Evolutionary conservation across 2,888 invertebrate species (phyloP).

Genomic region (Plutella xylostella): DNA sequence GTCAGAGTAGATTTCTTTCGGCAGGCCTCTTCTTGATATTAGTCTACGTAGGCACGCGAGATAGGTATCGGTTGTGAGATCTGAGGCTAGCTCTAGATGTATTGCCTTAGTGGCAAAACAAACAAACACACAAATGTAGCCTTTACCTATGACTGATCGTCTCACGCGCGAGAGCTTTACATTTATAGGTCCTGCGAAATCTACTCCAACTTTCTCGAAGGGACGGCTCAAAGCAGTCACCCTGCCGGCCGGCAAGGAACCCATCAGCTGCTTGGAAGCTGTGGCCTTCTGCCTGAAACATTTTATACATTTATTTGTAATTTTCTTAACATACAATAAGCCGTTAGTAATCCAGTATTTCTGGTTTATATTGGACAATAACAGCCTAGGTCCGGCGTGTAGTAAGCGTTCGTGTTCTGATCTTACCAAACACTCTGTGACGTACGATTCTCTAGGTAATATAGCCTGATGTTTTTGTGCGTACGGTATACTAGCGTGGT

Average conservation of each 20-base stretch:
- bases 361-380: constrained; percentile 10
- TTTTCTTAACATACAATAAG: constrained; percentile 15
- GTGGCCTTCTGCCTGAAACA: constrained; percentile 18
- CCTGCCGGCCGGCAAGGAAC: constrained; percentile 13
- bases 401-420: constrained; percentile 10
- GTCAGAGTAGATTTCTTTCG: background rate
- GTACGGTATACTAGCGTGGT: background rate
- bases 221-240: constrained; percentile 9
- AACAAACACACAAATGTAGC: constrained; percentile 15
- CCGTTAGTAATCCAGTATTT: constrained; percentile 17
- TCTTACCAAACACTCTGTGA: background rate
- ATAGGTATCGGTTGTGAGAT: constrained; percentile 3
- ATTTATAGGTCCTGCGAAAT: constrained; percentile 16
- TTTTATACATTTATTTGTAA: constrained; percentile 16
- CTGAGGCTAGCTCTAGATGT: constrained; percentile 11
- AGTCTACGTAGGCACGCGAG: background rate
- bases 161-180: constrained; percentile 14
- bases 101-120: constrained; percentile 16
- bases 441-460: background rate
- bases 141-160: constrained; percentile 11
- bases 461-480: constrained; percentile 1
- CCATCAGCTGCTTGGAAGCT: constrained; percentile 16
- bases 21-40: background rate
- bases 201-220: constrained; percentile 16
- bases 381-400: constrained; percentile 12